These are phyloP conservation scores for Mandrillus leucophaeus DNA, from an alignment of 2,113 vertebrate species.

Conservation along the genomic window DNA sequence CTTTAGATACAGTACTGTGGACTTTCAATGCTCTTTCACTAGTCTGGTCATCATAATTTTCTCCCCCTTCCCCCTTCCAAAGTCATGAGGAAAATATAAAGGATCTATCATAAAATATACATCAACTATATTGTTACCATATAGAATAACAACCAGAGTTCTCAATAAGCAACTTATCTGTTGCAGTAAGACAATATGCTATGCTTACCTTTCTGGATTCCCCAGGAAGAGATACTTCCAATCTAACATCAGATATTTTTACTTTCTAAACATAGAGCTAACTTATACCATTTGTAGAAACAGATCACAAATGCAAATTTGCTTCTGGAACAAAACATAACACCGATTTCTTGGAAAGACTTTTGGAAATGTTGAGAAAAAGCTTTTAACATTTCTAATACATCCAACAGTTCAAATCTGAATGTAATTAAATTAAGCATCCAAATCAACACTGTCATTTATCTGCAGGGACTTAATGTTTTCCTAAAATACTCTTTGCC, in stretches of 20 bases:
- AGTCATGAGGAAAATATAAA: background rate
- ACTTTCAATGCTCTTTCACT: background rate
- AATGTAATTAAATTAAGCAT: conserved; percentile 36
- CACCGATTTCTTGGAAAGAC: background rate
- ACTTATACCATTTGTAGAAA: background rate
- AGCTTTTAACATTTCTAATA: background rate
- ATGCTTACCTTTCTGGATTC: background rate
- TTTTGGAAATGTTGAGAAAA: conserved; percentile 19
- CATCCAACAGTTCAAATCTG: background rate
- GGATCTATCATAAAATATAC: conserved; percentile 12
- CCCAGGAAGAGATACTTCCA: background rate
- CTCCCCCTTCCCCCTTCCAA: background rate
- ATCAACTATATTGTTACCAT: background rate
- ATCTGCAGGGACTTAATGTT: background rate
- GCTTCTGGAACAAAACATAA: background rate
- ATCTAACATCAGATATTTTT: background rate
- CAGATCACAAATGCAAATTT: background rate
- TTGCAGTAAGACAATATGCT: background rate
- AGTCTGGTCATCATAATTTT: background rate
- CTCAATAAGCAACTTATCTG: background rate
- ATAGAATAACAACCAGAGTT: background rate
- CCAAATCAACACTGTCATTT: conserved; percentile 3
- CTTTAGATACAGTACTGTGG: background rate
- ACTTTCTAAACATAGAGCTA: background rate
- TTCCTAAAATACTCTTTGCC: background rate